phyloP scores from a whole-genome alignment of 2,888 invertebrate species.

The Ophion ellenae region DNA sequence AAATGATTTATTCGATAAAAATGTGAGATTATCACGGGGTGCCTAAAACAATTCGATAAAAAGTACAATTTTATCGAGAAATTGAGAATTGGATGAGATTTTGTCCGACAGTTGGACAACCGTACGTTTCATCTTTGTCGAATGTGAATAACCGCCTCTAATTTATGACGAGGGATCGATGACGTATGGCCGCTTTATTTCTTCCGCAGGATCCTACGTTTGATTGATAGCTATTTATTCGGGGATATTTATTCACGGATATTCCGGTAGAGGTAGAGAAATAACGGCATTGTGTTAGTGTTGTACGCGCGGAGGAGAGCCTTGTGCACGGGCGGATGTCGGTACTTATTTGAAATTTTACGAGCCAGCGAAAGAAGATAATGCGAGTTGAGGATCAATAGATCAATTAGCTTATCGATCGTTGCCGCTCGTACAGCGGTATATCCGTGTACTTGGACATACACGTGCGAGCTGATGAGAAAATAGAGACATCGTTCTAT shows the following conservation, averaged over 20 bases:
- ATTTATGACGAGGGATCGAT: conserved; percentile 67
- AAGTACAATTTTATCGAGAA: not conserved
- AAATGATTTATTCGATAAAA: no score
- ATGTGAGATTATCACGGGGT: no score
- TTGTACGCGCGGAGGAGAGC: not conserved
- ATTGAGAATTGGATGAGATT: not conserved
- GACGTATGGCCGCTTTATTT: conserved; percentile 21
- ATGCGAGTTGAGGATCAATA: conserved; percentile 59
- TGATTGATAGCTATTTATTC: conserved; percentile 76
- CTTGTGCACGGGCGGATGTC: conserved; percentile 63
- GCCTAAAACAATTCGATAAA: not conserved
- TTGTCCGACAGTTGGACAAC: not conserved
- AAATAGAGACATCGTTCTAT: conserved; percentile 8
- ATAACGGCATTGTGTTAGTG: conserved; percentile 35
- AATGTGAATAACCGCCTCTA: conserved; percentile 61
- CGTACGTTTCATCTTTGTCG: conserved; percentile 54
- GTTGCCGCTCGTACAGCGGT: conserved; percentile 3
- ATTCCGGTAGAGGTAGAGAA: conserved; percentile 39
- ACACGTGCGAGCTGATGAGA: not conserved
- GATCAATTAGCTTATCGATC: conserved; percentile 70
- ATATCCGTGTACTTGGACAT: not conserved
- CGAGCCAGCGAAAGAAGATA: conserved; percentile 40
- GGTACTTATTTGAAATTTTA: conserved; percentile 62
- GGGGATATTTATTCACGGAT: conserved; percentile 63
- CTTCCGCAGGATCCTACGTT: conserved; percentile 62